Conservation (phyloP, 2,113 vertebrate genomes). For the Gasterosteus nipponicus region DNA sequence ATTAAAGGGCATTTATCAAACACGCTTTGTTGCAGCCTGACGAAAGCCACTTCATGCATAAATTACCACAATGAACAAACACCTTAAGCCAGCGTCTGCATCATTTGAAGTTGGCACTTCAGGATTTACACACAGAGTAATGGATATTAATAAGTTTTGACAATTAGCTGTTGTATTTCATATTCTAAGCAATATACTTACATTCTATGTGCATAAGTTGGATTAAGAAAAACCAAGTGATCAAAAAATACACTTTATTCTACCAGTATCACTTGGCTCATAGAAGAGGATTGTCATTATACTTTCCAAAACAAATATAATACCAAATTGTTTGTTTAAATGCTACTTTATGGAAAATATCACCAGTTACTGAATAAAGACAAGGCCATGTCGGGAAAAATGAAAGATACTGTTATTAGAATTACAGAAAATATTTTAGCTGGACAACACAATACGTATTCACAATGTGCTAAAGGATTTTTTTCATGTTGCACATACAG, state of each 20-base stretch:
- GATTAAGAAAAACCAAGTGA: constrained; percentile 7
- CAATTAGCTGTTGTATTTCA: constrained; percentile 52
- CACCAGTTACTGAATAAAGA: constrained; percentile 12
- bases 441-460: background rate
- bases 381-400: constrained; percentile 1
- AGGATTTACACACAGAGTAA: constrained; percentile 88
- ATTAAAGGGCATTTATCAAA: constrained; percentile 95
- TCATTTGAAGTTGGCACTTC: constrained; percentile 86
- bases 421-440: background rate
- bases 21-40: constrained; percentile 87
- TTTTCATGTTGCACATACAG: background rate
- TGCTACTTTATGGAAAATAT: constrained; percentile 10
- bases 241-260: background rate
- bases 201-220: background rate
- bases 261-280: too few species aligned
- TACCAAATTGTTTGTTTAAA: background rate
- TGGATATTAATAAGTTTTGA: constrained; percentile 48
- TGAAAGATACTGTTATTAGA: background rate
- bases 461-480: background rate
- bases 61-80: constrained; percentile 91
- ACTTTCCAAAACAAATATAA: background rate
- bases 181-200: constrained; percentile 15
- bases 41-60: constrained; percentile 92
- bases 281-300: background rate
- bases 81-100: constrained; percentile 84